Evolutionary conservation across 1,140 invertebrate genomes (phyloP).

Genomic region (Acromyrmex echinatior): DNA sequence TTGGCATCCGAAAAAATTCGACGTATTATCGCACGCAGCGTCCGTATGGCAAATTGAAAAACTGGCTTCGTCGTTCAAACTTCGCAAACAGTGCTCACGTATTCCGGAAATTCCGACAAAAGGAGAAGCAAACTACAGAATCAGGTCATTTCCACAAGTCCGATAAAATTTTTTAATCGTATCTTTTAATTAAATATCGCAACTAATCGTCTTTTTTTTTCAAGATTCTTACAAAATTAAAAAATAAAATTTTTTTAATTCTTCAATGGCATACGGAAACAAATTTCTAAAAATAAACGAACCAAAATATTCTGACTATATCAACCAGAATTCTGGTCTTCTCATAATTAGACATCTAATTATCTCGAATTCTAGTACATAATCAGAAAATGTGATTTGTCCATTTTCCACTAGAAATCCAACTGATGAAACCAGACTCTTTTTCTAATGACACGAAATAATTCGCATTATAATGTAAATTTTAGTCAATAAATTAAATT

Average conservation of each 20-base stretch:
- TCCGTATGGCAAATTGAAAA: slow-evolving; percentile 61
- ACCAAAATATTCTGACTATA: no score
- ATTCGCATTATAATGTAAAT: background rate
- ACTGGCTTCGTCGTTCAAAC: slow-evolving; percentile 50
- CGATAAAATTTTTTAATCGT: slow-evolving; percentile 25
- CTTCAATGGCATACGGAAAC: background rate
- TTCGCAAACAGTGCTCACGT: slow-evolving; percentile 51
- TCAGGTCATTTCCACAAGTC: slow-evolving; percentile 16
- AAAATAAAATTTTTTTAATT: background rate
- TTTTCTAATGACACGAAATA: background rate
- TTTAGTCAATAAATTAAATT: background rate
- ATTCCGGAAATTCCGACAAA: slow-evolving; percentile 56
- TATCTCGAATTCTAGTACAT: no score
- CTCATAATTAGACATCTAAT: no score
- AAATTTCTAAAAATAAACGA: no score
- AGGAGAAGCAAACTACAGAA: slow-evolving; percentile 38
- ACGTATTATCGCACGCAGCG: slow-evolving; percentile 54
- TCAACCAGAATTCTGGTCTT: no score
- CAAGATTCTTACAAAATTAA: slow-evolving; percentile 17
- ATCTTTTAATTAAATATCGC: slow-evolving; percentile 48
- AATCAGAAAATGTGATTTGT: no score
- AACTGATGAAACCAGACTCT: no score
- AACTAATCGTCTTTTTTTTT: slow-evolving; percentile 1
- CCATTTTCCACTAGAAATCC: no score
- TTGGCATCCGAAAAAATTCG: slow-evolving; percentile 55